A percentile compares a stretch with the other conserved stretches of the same genome.
Conservation (phyloP, 2,888 invertebrate genomes). For the Volucella zonaria region DNA sequence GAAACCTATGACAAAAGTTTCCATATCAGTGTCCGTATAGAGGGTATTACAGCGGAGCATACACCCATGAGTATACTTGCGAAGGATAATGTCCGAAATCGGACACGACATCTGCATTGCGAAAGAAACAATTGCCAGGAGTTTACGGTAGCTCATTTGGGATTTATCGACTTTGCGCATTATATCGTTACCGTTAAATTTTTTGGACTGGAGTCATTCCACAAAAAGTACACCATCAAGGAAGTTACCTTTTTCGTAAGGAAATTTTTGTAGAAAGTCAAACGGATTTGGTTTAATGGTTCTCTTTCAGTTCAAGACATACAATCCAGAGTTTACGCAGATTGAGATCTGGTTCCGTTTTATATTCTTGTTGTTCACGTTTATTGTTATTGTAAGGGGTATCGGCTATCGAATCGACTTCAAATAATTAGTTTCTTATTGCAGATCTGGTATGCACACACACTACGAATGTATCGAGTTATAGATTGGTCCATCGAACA, state of each 20-base stretch:
- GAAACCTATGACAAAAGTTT: slow-evolving; percentile 96
- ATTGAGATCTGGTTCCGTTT: slow-evolving; percentile 98
- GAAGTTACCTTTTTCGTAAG: slow-evolving; percentile 93
- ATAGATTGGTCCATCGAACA: slow-evolving; percentile 99
- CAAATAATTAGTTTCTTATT: slow-evolving; percentile 69
- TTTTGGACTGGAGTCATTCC: slow-evolving; percentile 92
- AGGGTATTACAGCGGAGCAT: slow-evolving; percentile 90
- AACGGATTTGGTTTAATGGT: slow-evolving; percentile 8
- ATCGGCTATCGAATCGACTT: slow-evolving; percentile 9
- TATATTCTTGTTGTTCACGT: slow-evolving; percentile 94
- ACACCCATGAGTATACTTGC: slow-evolving; percentile 87
- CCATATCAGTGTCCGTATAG: slow-evolving; percentile 91
- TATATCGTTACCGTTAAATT: slow-evolving; percentile 93
- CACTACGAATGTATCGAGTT: slow-evolving; percentile 92
- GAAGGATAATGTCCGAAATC: slow-evolving; percentile 87
- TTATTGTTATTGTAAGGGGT: slow-evolving; percentile 91
- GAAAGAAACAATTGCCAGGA: slow-evolving; percentile 92
- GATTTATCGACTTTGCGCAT: slow-evolving; percentile 93
- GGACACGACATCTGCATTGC: slow-evolving; percentile 92
- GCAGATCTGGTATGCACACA: slow-evolving; percentile 97
- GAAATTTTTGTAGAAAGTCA: slow-evolving; percentile 75
- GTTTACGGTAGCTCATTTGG: slow-evolving; percentile 93
- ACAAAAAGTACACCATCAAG: slow-evolving; percentile 91
- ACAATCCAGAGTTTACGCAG: slow-evolving; percentile 97
- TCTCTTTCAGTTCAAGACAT: slow-evolving; percentile 93